Percentiles rank a stretch among this genome's conserved stretches.
These are phyloP conservation scores for Bombus impatiens DNA, from an alignment of 1,140 invertebrate species.

Conservation along the genomic window DNA sequence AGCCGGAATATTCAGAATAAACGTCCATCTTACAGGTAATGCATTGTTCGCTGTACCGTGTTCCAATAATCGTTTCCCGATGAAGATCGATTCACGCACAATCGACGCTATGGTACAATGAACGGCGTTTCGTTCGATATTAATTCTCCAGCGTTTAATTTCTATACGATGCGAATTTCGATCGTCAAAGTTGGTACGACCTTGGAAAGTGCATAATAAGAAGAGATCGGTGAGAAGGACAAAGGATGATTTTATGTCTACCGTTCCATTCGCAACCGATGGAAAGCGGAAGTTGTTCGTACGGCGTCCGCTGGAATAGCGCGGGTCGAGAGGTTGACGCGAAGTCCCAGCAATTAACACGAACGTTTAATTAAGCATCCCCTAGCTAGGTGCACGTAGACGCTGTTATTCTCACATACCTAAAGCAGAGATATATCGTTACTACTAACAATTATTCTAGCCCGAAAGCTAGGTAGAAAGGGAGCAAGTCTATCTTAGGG, in stretches of 20 bases:
- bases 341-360: slow-evolving; percentile 78
- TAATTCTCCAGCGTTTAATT: slow-evolving; percentile 4
- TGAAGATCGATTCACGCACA: background rate
- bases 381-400: slow-evolving; percentile 66
- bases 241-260: slow-evolving; percentile 49
- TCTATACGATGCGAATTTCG: background rate
- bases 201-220: slow-evolving; percentile 28
- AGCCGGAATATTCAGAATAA: too few relatives aligned
- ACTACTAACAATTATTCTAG: slow-evolving; percentile 77
- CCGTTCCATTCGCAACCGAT: slow-evolving; percentile 60
- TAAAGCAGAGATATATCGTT: slow-evolving; percentile 75
- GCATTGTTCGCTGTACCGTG: background rate
- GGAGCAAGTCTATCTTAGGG: slow-evolving; percentile 68
- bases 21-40: too few relatives aligned
- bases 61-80: background rate
- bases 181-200: background rate
- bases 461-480: slow-evolving; percentile 39
- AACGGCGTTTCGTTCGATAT: background rate
- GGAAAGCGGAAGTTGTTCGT: slow-evolving; percentile 67
- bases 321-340: slow-evolving; percentile 70
- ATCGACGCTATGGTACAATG: background rate
- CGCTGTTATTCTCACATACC: slow-evolving; percentile 78
- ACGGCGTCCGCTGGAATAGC: slow-evolving; percentile 55
- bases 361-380: slow-evolving; percentile 79
- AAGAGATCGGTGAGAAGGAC: slow-evolving; percentile 16